These are phyloP conservation scores for Brachionus plicatilis DNA, from an alignment of 1,140 invertebrate genomes.

Conservation along the genomic window DNA sequence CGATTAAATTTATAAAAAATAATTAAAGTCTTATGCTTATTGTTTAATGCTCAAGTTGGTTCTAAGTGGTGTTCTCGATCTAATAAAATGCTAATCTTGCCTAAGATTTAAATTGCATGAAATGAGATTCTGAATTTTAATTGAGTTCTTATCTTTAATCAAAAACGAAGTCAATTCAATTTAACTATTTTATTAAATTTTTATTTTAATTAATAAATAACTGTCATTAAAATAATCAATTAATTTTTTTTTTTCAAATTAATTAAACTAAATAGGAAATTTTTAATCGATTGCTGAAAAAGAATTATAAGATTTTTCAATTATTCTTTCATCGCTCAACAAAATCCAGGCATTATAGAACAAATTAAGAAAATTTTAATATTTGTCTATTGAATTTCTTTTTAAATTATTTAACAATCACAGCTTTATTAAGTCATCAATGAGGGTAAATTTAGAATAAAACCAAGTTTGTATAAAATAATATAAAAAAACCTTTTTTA, in stretches of 20 bases:
- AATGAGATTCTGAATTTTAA: neutral
- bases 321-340: no score
- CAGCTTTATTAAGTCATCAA: no score
- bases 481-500: no score
- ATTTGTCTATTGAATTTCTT: no score
- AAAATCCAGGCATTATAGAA: no score
- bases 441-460: no score
- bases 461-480: no score
- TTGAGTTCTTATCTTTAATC: neutral
- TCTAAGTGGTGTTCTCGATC: constrained; percentile 13
- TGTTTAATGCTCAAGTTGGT: neutral
- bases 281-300: no score
- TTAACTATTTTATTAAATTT: neutral
- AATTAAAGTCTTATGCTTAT: neutral
- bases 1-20: neutral
- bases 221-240: neutral
- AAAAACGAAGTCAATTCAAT: neutral
- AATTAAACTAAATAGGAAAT: no score
- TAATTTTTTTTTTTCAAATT: neutral
- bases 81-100: neutral
- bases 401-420: no score
- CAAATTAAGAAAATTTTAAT: no score
- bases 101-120: neutral
- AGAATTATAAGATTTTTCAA: no score
- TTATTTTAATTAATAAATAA: neutral